Evolutionary conservation across 1,140 invertebrate species (phyloP).

Genomic region (Drosophila erecta): DNA sequence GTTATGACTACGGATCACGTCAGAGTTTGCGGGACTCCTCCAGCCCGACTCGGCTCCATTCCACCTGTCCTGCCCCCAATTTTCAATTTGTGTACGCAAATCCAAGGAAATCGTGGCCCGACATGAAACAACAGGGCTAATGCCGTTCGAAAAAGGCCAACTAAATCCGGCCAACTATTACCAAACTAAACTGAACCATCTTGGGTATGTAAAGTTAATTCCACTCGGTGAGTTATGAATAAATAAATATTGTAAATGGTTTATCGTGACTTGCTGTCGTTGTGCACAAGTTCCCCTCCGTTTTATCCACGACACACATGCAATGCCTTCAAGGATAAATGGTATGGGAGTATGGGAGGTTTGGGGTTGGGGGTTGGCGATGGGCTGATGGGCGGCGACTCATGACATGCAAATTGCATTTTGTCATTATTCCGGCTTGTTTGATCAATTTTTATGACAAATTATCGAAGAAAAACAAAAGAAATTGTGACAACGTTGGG

Average conservation of each 20-base stretch:
- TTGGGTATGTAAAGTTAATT: conserved; percentile 54
- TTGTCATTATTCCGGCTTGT: conserved; percentile 69
- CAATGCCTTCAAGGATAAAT: conserved; percentile 73
- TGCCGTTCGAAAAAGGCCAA: conserved; percentile 9
- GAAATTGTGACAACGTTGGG: conserved; percentile 17
- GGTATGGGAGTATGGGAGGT: background rate
- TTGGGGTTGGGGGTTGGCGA: background rate
- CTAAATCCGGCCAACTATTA: conserved; percentile 47
- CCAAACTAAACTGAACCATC: conserved; percentile 52
- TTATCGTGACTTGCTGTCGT: conserved; percentile 79
- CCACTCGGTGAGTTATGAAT: conserved; percentile 70
- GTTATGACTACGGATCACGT: conserved; percentile 76
- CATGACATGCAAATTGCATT: conserved; percentile 81
- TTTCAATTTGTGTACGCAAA: conserved; percentile 44
- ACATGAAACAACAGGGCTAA: conserved; percentile 64
- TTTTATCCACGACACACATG: conserved; percentile 46
- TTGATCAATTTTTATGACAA: conserved; percentile 83
- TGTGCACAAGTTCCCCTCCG: conserved; percentile 25
- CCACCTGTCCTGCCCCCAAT: conserved; percentile 60
- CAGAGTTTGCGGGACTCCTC: conserved; percentile 8
- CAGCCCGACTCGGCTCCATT: background rate
- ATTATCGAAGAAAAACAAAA: conserved; percentile 58
- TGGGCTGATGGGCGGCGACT: conserved; percentile 6
- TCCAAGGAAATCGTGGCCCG: conserved; percentile 66
- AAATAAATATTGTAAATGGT: conserved; percentile 80